Evolutionary conservation across 2,797 vertebrate species (phyloP).

Genomic region (Falco cherrug): DNA sequence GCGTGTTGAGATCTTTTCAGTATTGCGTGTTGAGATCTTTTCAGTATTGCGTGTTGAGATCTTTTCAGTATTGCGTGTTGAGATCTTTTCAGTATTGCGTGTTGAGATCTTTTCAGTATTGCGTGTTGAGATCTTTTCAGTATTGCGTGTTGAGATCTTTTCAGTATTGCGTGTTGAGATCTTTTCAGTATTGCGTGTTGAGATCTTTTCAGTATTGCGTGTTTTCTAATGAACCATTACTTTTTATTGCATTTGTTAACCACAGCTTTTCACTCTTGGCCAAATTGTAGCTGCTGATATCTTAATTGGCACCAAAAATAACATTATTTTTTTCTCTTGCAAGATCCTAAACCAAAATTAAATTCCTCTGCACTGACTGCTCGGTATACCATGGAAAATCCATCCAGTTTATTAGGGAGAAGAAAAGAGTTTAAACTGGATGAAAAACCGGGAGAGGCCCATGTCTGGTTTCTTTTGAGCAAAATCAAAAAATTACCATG

Average conservation of each 20-base stretch:
- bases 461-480: background rate
- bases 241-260: background rate
- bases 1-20: background rate
- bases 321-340: background rate
- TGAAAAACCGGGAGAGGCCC: background rate
- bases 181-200: too few species aligned
- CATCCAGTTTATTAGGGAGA: background rate
- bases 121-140: too few species aligned
- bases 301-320: constrained; percentile 8
- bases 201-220: background rate
- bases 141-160: background rate
- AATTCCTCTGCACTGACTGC: background rate
- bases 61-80: too few species aligned
- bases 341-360: background rate
- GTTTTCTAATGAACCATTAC: background rate
- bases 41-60: too few species aligned
- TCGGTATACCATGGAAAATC: background rate
- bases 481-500: background rate
- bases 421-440: background rate
- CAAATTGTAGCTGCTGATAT: background rate
- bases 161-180: too few species aligned
- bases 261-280: background rate
- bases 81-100: background rate
- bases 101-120: background rate
- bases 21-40: background rate